Evolutionary conservation across 2,888 invertebrate genomes (phyloP).

Genomic region (Callinectes sapidus): DNA sequence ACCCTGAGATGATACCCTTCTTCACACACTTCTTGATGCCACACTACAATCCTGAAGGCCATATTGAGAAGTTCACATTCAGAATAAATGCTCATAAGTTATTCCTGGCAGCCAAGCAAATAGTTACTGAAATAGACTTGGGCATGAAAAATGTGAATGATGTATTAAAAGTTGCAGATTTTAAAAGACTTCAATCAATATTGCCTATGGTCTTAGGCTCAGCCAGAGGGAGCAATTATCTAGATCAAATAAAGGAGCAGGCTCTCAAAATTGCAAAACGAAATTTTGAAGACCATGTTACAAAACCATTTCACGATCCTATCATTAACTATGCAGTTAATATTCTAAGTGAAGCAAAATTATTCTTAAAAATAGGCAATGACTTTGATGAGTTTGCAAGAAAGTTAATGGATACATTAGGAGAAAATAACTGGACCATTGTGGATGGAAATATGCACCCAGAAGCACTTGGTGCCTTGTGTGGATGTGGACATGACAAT

Average conservation of each 20-base stretch:
- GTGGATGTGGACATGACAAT: background rate
- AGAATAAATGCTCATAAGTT: slow-evolving; percentile 43
- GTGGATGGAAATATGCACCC: slow-evolving; percentile 50
- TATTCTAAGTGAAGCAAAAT: slow-evolving; percentile 38
- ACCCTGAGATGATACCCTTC: background rate
- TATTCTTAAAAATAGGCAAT: slow-evolving; percentile 11
- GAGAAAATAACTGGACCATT: slow-evolving; percentile 24
- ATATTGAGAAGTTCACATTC: slow-evolving; percentile 43
- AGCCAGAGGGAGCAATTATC: background rate
- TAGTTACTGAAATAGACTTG: background rate
- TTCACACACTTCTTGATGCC: slow-evolving; percentile 36
- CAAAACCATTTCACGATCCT: background rate
- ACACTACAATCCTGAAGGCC: slow-evolving; percentile 38
- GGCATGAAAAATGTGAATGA: background rate
- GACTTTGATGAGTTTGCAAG: slow-evolving; percentile 16
- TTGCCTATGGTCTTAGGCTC: slow-evolving; percentile 40
- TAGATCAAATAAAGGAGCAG: slow-evolving; percentile 13
- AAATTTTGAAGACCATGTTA: slow-evolving; percentile 10
- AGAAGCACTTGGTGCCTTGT: slow-evolving; percentile 42
- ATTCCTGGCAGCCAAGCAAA: slow-evolving; percentile 41
- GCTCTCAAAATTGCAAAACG: background rate
- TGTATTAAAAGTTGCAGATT: background rate
- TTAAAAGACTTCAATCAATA: background rate
- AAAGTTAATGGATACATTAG: background rate
- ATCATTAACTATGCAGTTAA: slow-evolving; percentile 47